These are phyloP conservation scores for Alosa alosa DNA, from an alignment of 2,113 vertebrate genomes.

Conservation along the genomic window DNA sequence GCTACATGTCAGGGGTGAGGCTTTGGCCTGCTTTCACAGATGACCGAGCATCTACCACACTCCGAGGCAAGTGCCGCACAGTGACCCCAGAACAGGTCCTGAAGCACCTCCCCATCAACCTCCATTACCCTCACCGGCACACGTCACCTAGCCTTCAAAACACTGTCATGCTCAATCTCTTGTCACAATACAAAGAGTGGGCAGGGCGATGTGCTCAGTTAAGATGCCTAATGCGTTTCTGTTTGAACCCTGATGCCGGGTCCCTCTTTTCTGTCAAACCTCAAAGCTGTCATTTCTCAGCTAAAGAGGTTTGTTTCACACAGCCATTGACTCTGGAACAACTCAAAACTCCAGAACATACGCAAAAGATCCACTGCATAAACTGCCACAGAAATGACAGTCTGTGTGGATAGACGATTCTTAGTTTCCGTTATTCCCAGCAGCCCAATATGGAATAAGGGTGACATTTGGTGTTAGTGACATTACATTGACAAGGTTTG, in stretches of 20 bases:
- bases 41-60: background rate
- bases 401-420: background rate
- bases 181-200: background rate
- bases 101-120: background rate
- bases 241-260: background rate
- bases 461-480: background rate
- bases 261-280: background rate
- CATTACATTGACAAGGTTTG: background rate
- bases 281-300: background rate
- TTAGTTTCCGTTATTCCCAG: background rate
- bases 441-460: background rate
- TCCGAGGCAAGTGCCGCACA: background rate
- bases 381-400: background rate
- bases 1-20: background rate
- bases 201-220: background rate
- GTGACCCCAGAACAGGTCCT: background rate
- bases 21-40: background rate
- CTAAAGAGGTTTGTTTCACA: background rate
- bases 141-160: constrained; percentile 13
- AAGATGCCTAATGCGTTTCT: background rate
- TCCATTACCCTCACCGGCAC: background rate
- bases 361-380: background rate
- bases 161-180: background rate
- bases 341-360: background rate
- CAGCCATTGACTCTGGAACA: background rate